Conservation (phyloP, 1,140 invertebrate species). For the Macrocentrus cingulum region DNA sequence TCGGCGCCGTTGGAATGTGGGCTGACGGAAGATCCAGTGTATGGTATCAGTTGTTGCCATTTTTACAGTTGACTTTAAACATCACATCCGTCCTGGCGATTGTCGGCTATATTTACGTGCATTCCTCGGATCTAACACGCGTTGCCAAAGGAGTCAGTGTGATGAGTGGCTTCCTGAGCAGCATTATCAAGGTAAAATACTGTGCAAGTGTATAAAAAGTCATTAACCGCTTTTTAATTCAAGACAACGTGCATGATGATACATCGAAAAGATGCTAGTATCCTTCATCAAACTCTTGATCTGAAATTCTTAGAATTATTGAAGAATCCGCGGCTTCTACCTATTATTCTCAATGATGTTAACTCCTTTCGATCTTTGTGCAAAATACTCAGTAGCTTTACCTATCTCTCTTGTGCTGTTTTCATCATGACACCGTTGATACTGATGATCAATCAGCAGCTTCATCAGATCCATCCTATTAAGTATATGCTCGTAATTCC, state of each 20-base stretch:
- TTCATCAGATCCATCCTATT: neutral
- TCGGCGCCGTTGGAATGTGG: conserved; percentile 1
- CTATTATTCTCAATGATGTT: conserved; percentile 10
- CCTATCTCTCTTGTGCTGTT: neutral
- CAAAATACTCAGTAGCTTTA: neutral
- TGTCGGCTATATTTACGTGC: neutral
- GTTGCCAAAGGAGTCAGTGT: conserved; percentile 24
- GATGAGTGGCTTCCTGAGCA: conserved; percentile 23
- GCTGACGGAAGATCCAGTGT: neutral
- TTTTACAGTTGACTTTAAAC: neutral
- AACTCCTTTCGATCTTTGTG: neutral
- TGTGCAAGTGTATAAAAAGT: neutral
- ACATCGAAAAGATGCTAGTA: conserved; percentile 9
- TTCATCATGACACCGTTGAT: conserved; percentile 9
- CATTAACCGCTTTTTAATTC: neutral
- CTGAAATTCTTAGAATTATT: conserved; percentile 8
- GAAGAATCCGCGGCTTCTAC: neutral
- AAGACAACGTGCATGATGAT: conserved; percentile 14
- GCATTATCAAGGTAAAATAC: conserved; percentile 32
- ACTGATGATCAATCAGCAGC: conserved; percentile 1
- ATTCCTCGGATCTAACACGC: neutral
- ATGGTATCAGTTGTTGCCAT: neutral
- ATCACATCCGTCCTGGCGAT: neutral
- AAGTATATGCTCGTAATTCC: conserved; percentile 25
- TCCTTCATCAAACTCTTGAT: conserved; percentile 21